These are phyloP conservation scores for Acanthurus lineatus DNA, from an alignment of 2,797 vertebrate genomes.

Conservation along the genomic window DNA sequence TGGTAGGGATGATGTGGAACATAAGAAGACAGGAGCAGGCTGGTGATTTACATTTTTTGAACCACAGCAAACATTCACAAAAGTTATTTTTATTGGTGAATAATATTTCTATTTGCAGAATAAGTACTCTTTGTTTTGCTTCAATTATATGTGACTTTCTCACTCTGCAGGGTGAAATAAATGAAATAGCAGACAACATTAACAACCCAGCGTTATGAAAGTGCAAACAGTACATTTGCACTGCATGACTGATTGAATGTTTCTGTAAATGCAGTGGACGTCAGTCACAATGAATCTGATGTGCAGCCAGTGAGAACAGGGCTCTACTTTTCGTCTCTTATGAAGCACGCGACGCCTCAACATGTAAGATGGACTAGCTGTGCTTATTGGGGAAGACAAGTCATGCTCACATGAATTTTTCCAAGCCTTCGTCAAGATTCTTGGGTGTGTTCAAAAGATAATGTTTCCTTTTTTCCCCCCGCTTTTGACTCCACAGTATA, in stretches of 20 bases:
- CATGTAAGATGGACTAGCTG: conserved; percentile 62
- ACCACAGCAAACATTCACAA: not conserved
- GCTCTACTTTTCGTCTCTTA: conserved; percentile 51
- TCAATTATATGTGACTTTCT: conserved; percentile 32
- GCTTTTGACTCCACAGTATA: conserved; percentile 3
- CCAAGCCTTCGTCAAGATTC: conserved; percentile 71
- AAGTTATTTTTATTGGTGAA: not conserved
- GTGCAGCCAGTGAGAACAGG: conserved; percentile 51
- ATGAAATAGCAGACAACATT: conserved; percentile 36
- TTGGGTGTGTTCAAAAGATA: conserved; percentile 47
- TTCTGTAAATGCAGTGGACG: conserved; percentile 54
- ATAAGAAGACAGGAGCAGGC: not conserved
- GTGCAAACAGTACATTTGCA: conserved; percentile 32
- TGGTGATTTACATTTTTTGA: not conserved
- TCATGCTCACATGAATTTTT: conserved; percentile 72
- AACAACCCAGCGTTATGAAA: conserved; percentile 27
- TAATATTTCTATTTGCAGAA: conserved; percentile 17
- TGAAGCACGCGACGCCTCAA: conserved; percentile 48
- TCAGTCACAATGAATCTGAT: conserved; percentile 66
- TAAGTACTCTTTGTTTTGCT: conserved; percentile 30
- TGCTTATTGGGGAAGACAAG: conserved; percentile 74
- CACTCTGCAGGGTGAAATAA: conserved; percentile 16
- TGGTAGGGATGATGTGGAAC: not conserved
- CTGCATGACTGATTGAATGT: conserved; percentile 47
- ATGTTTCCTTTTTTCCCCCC: not conserved